Conservation (phyloP, 2,888 invertebrate species). For the Bhutanitis thaidina region DNA sequence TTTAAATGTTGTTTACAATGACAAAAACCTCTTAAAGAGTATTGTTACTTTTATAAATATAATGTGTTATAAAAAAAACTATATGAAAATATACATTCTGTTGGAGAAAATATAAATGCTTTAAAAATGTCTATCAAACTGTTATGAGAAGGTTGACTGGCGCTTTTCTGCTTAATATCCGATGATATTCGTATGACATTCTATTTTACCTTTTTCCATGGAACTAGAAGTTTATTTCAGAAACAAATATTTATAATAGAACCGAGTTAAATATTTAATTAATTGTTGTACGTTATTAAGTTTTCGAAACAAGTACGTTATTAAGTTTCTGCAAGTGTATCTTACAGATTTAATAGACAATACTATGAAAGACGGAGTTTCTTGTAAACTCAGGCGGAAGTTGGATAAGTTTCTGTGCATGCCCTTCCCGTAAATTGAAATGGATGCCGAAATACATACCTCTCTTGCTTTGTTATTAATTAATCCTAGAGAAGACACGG, state of each 20-base stretch:
- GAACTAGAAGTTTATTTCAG: neutral
- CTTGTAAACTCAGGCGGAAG: constrained; percentile 61
- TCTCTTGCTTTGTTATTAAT: constrained; percentile 56
- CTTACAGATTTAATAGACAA: constrained; percentile 73
- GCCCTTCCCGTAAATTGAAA: constrained; percentile 72
- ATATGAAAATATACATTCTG: too few relatives aligned
- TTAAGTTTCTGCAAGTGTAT: constrained; percentile 29
- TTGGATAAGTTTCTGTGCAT: constrained; percentile 66
- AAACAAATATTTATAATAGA: neutral
- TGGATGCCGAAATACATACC: constrained; percentile 62
- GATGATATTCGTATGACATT: constrained; percentile 1
- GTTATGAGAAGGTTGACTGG: constrained; percentile 12
- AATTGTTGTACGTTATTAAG: constrained; percentile 24
- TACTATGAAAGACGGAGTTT: constrained; percentile 64
- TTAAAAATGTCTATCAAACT: too few relatives aligned
- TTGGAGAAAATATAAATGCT: too few relatives aligned
- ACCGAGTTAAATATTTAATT: constrained; percentile 24
- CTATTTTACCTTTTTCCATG: neutral
- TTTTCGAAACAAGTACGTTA: constrained; percentile 27
- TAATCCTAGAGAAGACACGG: neutral
- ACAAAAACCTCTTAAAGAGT: too few relatives aligned
- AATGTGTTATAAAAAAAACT: too few relatives aligned
- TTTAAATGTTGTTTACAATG: too few relatives aligned
- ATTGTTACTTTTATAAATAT: too few relatives aligned
- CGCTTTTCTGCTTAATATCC: constrained; percentile 4